Conservation (phyloP, 2,113 vertebrate genomes). For the Archilochus colubris region DNA sequence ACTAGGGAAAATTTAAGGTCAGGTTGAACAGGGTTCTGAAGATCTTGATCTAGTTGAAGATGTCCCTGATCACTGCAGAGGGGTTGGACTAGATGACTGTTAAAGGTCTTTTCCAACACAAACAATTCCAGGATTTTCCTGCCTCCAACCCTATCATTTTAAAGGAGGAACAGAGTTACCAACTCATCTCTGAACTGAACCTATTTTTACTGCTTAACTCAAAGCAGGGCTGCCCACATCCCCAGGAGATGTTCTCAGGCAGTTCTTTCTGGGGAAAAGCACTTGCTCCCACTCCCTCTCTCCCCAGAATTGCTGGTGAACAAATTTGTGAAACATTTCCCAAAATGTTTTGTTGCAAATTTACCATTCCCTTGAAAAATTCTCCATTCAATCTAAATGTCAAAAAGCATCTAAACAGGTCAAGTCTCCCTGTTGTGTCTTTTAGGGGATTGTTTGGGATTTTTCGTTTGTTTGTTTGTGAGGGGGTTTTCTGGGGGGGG, state of each 20-base stretch:
- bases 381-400: neutral
- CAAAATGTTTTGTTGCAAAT: neutral
- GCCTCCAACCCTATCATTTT: neutral
- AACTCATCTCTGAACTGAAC: neutral
- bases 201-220: neutral
- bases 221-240: neutral
- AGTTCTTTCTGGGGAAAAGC: neutral
- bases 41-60: neutral
- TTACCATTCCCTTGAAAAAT: neutral
- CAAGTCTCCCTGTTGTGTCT: neutral
- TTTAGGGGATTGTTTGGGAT: neutral
- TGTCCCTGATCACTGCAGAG: neutral
- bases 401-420: neutral
- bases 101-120: neutral
- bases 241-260: neutral
- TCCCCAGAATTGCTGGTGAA: neutral
- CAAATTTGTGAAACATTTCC: neutral
- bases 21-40: neutral
- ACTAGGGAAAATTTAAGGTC: neutral
- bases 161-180: neutral
- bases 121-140: neutral
- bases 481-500: neutral
- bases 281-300: neutral
- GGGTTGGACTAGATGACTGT: neutral
- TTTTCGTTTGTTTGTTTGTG: neutral